phyloP scores from a whole-genome alignment of 2,888 invertebrate genomes.

The Lycaena phlaeas region DNA sequence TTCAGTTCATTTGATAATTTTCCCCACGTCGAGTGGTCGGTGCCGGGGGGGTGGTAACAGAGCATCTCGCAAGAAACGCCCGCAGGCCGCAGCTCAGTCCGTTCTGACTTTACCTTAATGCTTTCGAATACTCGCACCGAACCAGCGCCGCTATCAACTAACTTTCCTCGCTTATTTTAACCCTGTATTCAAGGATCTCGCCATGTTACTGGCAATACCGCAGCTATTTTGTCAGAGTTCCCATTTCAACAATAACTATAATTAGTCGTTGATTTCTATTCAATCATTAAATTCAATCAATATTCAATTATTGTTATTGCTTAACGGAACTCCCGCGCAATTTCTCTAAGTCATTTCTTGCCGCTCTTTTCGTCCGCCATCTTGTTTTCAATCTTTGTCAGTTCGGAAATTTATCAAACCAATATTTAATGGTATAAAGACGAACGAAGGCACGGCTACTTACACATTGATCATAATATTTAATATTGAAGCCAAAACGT shows the following conservation, averaged over 20 bases:
- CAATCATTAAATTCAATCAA: not conserved
- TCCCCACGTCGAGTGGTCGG: not conserved
- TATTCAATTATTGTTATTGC: not conserved
- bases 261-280: too few relatives aligned
- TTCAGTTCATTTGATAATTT: not conserved
- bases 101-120: constrained; percentile 4
- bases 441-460: constrained; percentile 71
- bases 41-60: not conserved
- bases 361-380: constrained; percentile 22
- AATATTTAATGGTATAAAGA: constrained; percentile 46
- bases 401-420: constrained; percentile 25
- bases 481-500: constrained; percentile 63
- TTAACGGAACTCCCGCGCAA: not conserved
- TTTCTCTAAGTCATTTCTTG: not conserved
- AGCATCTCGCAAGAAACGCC: not conserved
- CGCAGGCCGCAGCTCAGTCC: not conserved
- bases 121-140: constrained; percentile 58
- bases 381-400: constrained; percentile 24
- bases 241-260: not conserved
- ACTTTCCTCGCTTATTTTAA: constrained; percentile 38
- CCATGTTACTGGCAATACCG: constrained; percentile 21
- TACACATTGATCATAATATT: constrained; percentile 47
- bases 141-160: constrained; percentile 37
- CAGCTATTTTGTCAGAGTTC: constrained; percentile 18
- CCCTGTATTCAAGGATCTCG: constrained; percentile 51